A percentile compares a stretch with the other conserved stretches of the same genome.
Conservation (phyloP, 2,888 invertebrate genomes). For the Cybosia mesomella region DNA sequence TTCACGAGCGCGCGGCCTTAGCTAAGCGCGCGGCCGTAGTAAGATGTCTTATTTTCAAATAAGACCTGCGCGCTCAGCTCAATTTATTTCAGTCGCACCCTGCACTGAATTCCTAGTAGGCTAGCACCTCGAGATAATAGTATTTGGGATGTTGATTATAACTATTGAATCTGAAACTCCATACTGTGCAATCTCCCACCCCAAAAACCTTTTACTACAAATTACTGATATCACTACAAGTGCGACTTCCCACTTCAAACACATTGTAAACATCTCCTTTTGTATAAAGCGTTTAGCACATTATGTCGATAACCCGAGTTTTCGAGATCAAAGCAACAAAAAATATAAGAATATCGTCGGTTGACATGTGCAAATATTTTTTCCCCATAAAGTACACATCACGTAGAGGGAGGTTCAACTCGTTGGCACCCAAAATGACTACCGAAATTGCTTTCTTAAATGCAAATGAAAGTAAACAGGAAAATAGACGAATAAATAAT, state of each 20-base stretch:
- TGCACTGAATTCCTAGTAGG: too few relatives aligned
- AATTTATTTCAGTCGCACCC: too few relatives aligned
- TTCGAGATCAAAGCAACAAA: constrained; percentile 10
- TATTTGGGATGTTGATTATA: too few relatives aligned
- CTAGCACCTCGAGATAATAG: too few relatives aligned
- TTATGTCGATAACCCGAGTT: constrained; percentile 10
- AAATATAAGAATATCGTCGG: constrained; percentile 10
- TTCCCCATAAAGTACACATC: constrained; percentile 22
- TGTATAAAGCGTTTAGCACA: not conserved
- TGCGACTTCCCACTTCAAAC: not conserved
- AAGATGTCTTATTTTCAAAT: too few relatives aligned
- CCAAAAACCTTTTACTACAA: not conserved
- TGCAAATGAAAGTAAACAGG: constrained; percentile 73
- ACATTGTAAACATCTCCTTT: not conserved
- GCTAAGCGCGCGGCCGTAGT: too few relatives aligned
- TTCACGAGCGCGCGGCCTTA: too few relatives aligned
- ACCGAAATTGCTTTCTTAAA: constrained; percentile 71
- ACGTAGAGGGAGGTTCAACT: constrained; percentile 29
- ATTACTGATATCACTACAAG: not conserved
- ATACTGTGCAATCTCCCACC: not conserved
- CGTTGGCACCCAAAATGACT: constrained; percentile 53
- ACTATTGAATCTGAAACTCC: not conserved
- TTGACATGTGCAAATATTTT: constrained; percentile 30
- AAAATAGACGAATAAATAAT: constrained; percentile 71
- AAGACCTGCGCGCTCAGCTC: too few relatives aligned